Base-by-base conservation (phyloP, 2,113 vertebrate genomes). In the Osmerus mordax region DNA sequence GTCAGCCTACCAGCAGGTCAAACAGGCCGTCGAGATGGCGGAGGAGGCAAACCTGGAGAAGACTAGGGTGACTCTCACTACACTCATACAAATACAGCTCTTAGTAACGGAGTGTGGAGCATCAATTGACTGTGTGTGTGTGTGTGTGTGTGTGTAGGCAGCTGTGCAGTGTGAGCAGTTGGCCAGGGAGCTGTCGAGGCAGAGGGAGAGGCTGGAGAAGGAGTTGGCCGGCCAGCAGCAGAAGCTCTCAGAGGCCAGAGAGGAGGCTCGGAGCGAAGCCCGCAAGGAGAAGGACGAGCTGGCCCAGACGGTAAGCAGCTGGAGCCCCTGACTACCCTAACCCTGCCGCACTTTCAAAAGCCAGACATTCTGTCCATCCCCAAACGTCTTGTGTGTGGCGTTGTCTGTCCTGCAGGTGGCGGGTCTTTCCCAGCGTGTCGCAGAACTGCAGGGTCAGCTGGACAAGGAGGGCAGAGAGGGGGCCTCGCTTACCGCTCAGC, bases 41-140 rank as follows among this genome's bases (percentile, higher is more conserved):
- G 97, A 99, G 82, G 95, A 97, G 77, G 95, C 96, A 65, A 93
- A 92, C 74, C 91, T 99, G 28, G 93, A 94, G 74, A 98, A 94
- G 92, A 91, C 92, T 67, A 91, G 91, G 95, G 92, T 92, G 23
- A 67, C 69, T 56, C 23, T 14, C 9, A 32, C 25, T 8, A 36
- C 4, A 1, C 1, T 12, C 41, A 47, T 28, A 28, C 25, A 2
- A 47, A 47, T 12, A 47, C 41, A 47, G 41, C 41, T 47, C 32
- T 36, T 36, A 6, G 32, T 36, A 12, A 47, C 32, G 7, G 41
- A 11, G 41, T 47, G 5, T 25, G 23, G 65, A 52, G 65, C 61
- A 51, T 52, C 32, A 6, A 51, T 64, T 73, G n/a, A 68, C 25
- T 72, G 1, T 73, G 53, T 8, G 13, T 78, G 53, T 71, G 25